phyloP scores from a whole-genome alignment of 37 sponge, comb jelly and placozoan species.

The Mnemiopsis leidyi region DNA sequence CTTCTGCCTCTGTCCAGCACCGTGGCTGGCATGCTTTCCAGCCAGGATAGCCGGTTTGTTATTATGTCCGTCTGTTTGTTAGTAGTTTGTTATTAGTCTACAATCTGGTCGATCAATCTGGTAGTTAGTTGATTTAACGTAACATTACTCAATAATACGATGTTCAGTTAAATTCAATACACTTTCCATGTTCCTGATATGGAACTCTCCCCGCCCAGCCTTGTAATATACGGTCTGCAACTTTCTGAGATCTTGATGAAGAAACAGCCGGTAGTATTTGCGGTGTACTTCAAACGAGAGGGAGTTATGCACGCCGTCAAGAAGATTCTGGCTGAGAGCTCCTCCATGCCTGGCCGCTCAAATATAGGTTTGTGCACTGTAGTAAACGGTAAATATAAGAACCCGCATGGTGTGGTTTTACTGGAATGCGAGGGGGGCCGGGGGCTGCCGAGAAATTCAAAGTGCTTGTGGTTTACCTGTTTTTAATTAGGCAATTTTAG shows the following conservation, averaged over 20 bases:
- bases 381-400: too few relatives aligned
- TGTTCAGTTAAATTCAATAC: too few relatives aligned
- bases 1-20: slow-evolving; percentile 35
- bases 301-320: slow-evolving; percentile 69
- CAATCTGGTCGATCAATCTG: background rate
- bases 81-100: background rate
- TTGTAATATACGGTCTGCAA: slow-evolving; percentile 76
- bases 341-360: slow-evolving; percentile 29
- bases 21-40: slow-evolving; percentile 55
- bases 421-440: too few relatives aligned
- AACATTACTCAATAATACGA: too few relatives aligned
- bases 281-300: slow-evolving; percentile 81
- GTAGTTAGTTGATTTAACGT: too few relatives aligned
- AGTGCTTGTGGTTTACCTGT: too few relatives aligned
- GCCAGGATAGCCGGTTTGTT: slow-evolving; percentile 51
- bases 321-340: slow-evolving; percentile 50
- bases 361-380: slow-evolving; percentile 40
- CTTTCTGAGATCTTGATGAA: slow-evolving; percentile 83
- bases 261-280: slow-evolving; percentile 87
- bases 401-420: too few relatives aligned
- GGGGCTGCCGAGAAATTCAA: too few relatives aligned
- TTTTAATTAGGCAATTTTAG: too few relatives aligned
- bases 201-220: too few relatives aligned
- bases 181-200: too few relatives aligned
- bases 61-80: background rate